Conservation (phyloP, 35 echinoderm and acorn worm genomes). For the Heliocidaris erythrogramma region DNA sequence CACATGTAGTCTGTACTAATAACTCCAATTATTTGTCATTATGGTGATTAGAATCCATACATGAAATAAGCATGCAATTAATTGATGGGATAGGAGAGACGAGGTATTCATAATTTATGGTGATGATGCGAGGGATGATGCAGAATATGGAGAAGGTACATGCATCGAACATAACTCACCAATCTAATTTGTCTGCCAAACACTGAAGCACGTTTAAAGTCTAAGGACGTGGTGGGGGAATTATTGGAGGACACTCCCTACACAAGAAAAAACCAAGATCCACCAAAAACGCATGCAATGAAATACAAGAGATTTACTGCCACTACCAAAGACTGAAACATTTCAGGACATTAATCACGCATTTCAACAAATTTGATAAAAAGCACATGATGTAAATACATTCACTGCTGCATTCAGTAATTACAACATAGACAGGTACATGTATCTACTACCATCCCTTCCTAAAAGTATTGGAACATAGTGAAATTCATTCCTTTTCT, state of each 20-base stretch:
- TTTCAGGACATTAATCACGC: background rate
- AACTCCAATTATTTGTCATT: too few species aligned
- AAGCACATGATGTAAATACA: background rate
- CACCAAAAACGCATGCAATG: background rate
- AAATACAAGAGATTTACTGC: background rate
- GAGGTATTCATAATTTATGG: background rate
- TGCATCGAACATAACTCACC: background rate
- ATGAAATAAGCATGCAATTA: too few species aligned
- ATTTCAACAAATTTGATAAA: background rate
- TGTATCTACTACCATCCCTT: too few species aligned
- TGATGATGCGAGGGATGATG: background rate
- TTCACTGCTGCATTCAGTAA: background rate
- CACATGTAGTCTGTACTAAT: too few species aligned
- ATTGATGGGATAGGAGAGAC: too few species aligned
- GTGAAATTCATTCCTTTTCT: too few species aligned
- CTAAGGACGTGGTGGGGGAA: slow-evolving; percentile 23
- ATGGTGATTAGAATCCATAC: too few species aligned
- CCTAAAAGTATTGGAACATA: too few species aligned
- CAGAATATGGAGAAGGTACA: background rate
- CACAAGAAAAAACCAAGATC: background rate
- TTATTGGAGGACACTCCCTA: slow-evolving; percentile 13
- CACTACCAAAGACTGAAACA: background rate
- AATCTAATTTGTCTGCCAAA: slow-evolving; percentile 36
- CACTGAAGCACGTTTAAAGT: slow-evolving; percentile 36
- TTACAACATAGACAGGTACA: too few species aligned